Conservation (phyloP, 2,113 vertebrate genomes). For the Merops nubicus region DNA sequence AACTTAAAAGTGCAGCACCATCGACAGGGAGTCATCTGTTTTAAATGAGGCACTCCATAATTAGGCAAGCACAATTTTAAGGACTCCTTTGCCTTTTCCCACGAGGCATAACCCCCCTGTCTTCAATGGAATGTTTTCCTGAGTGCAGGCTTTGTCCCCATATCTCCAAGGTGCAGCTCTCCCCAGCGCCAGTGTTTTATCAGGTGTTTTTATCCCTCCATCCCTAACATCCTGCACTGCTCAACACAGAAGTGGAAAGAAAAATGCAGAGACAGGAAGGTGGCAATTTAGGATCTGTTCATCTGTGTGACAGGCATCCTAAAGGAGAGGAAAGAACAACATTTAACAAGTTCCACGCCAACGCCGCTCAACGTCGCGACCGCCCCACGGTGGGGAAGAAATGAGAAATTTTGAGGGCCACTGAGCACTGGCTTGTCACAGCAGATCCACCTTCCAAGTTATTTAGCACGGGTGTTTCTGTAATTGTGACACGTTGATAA, state of each 20-base stretch:
- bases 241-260: conserved; percentile 17
- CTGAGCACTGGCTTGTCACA: conserved; percentile 38
- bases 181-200: conserved; percentile 19
- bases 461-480: conserved; percentile 29
- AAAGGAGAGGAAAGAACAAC: conserved; percentile 34
- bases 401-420: conserved; percentile 51
- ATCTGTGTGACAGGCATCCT: conserved; percentile 19
- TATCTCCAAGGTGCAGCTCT: neutral
- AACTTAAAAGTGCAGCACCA: conserved; percentile 40
- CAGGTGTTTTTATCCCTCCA: conserved; percentile 44
- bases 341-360: conserved; percentile 20
- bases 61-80: conserved; percentile 27
- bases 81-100: conserved; percentile 8
- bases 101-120: neutral
- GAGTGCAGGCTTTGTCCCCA: neutral
- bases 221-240: conserved; percentile 22
- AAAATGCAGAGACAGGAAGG: conserved; percentile 39
- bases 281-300: conserved; percentile 38
- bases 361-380: neutral
- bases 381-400: conserved; percentile 48
- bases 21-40: conserved; percentile 37
- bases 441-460: neutral
- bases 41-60: conserved; percentile 44
- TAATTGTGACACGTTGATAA: neutral
- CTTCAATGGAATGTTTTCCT: neutral